Evolutionary conservation across 2,113 vertebrate species (phyloP), one percentile per base, ranked within the genome.

Genomic region (Phylloscopus trochilus): DNA sequence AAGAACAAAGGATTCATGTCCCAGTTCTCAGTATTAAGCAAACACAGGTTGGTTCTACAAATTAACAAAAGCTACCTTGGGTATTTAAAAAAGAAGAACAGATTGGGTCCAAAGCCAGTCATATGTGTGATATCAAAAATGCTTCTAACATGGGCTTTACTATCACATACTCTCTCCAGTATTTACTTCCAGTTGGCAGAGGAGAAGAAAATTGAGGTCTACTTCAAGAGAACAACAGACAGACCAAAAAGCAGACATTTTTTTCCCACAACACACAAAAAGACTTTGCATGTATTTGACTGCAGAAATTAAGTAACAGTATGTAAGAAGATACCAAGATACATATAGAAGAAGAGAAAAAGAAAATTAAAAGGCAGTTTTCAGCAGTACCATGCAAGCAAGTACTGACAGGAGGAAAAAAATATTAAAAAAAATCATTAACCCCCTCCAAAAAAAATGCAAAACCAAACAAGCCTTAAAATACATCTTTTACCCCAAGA

Each of bases 391-490:
- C 18, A 41, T 26, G 28, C 28, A 83, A 72, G 26, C 41, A 77
- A 55, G 27, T 59, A 66, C 9, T 44, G 21, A 15, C 8, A 53
- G 5, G 10, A 47, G 15, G 3, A 26, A 47, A 47, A 46, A 69
- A 2, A 47, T 22, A 22, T 11, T 22, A 72, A 26, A 21, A 13
- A 27, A 11, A 39, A 14, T 41, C 2, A 22, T 5, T 5, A 44
- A 46, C 2, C 9, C 4, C 2, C 13, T 8, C 11, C 4, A 2
- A 43, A 11, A 53, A 26, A 10, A 0, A 41, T 41, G 41, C 13
- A 41, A 26, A 37, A 56, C 18, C 15, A 69, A 69, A 68, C 22
- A 20, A 59, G 27, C 11, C 37, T 51, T 59, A 76, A 84, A 70
- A 75, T 59, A 23, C 30, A 68, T 16, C 3, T 33, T 59, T 79